Base-by-base conservation (phyloP, 35 echinoderm and acorn worm genomes). In the Ophiothrix spiculata region DNA sequence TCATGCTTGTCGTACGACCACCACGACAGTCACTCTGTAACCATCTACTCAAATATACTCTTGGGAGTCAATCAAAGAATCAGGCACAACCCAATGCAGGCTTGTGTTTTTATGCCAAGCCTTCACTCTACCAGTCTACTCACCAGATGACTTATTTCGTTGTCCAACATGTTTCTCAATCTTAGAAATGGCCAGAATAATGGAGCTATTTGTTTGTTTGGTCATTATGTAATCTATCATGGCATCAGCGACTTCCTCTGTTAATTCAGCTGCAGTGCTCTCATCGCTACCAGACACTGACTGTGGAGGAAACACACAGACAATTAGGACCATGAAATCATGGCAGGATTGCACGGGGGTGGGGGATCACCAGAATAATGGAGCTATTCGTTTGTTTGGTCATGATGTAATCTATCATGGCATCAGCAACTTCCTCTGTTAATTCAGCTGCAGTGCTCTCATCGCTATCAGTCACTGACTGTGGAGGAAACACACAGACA, bases 361-460 rank as follows among this genome's bases (percentile, higher is more conserved):
- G n/a, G n/a, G n/a, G n/a, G n/a, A n/a, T n/a, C n/a, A n/a, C 81
- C 35, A 84, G 28, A n/a, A 60, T 84, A 37, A 84, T 63, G 42
- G 81, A 84, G 81, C 33, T 64, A 84, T 60, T 84, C 21, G 81
- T 37, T 21, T n/a, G 23, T 0, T 54, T 31, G 32, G 36, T 37
- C 37, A 54, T 35, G 31, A 84, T 37, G 33, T 84, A 35, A 0
- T 84, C 81, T 23, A 84, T 14, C 46, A 84, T 54, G 21, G 81
- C 42, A 74, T 84, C 81, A 23, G 54, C 81, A 28, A 84, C 69
- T 37, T 69, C 56, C 33, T 84, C 81, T 33, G 81, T 37, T 37
- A 84, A 17, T 1, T 25, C 81, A 84, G 60, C 25, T 69, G 60
- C 60, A 15, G 3, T 69, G 10, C 25, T 28, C 17, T 69, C 60